Percentiles rank a stretch among this genome's conserved stretches.
Evolutionary conservation across 2,113 vertebrate species (phyloP).

Genomic region (Eulemur macaco): DNA sequence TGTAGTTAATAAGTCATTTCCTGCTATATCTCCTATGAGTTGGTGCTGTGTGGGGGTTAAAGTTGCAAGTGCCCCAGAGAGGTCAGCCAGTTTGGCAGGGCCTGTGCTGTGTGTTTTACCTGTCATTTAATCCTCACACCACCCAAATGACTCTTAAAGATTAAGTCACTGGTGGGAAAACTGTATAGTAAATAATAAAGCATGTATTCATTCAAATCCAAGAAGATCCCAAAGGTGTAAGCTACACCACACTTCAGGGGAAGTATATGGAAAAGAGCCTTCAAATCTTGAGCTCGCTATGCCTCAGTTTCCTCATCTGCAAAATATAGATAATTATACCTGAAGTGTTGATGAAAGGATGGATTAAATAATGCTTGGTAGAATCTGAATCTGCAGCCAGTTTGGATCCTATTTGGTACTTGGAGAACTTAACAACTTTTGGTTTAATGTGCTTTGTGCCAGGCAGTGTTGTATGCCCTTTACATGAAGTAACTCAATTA

Average conservation of each 20-base stretch:
- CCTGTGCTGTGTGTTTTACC: neutral
- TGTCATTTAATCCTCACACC: neutral
- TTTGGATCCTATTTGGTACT: neutral
- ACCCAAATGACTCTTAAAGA: neutral
- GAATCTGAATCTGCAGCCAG: neutral
- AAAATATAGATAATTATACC: neutral
- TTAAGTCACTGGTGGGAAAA: neutral
- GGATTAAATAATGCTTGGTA: neutral
- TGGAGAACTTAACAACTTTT: neutral
- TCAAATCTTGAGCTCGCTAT: neutral
- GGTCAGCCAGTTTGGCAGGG: neutral
- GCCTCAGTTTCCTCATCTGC: neutral
- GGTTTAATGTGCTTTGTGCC: neutral
- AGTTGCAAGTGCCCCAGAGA: neutral
- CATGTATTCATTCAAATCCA: neutral
- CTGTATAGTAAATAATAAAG: neutral
- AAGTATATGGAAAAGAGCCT: neutral
- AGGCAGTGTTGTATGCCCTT: neutral
- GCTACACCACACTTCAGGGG: neutral
- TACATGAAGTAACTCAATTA: neutral
- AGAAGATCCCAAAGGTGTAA: neutral
- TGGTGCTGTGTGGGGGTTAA: neutral
- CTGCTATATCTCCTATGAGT: neutral
- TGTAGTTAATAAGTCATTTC: neutral
- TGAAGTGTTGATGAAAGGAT: neutral